A percentile compares a stretch with the other conserved stretches of the same genome.
phyloP scores from a whole-genome alignment of 2,113 vertebrate species.

The Microcebus tavaratra region DNA sequence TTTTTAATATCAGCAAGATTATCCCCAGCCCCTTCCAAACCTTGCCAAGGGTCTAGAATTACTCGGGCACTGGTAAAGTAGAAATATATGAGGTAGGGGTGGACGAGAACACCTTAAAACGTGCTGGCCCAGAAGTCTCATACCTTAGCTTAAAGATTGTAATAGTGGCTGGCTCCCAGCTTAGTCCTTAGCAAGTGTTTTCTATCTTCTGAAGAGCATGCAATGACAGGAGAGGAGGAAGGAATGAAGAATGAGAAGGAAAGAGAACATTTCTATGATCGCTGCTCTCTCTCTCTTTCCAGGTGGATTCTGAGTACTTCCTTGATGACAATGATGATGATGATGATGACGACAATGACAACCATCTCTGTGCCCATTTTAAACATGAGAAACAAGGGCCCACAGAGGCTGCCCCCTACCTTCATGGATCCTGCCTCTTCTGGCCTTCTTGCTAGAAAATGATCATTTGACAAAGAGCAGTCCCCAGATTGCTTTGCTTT shows the following conservation, averaged over 20 bases:
- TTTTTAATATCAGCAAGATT: neutral
- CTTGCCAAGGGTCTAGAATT: neutral
- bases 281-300: neutral
- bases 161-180: neutral
- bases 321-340: neutral
- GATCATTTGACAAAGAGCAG: neutral
- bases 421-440: neutral
- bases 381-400: neutral
- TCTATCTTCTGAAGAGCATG: neutral
- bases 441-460: neutral
- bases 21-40: neutral
- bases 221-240: neutral
- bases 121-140: neutral
- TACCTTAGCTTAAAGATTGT: neutral
- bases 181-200: neutral
- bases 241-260: neutral
- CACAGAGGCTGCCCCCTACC: neutral
- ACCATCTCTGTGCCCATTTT: neutral
- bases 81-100: neutral
- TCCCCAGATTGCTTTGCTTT: conserved; percentile 67
- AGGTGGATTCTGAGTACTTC: neutral
- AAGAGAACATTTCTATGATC: no score
- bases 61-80: neutral
- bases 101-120: neutral
- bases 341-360: neutral